phyloP scores from a whole-genome alignment of 1,140 invertebrate species.

The Sminthurides bifidus region DNA sequence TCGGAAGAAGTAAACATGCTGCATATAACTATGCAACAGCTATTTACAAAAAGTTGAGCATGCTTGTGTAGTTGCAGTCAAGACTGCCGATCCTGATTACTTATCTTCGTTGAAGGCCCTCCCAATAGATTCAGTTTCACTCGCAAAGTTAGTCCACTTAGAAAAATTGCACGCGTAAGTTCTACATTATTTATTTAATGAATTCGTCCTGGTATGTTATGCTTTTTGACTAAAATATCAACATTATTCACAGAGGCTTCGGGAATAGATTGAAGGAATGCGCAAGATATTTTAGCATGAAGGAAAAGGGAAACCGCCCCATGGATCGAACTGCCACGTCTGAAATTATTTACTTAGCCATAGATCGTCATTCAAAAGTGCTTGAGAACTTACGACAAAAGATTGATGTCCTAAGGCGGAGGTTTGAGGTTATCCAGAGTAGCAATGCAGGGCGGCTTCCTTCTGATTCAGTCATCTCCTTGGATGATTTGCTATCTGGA shows the following conservation, averaged over 20 bases:
- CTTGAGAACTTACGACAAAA: not conserved
- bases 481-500: conserved; percentile 3
- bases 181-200: not conserved
- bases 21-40: not conserved
- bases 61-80: not conserved
- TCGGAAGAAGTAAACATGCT: not conserved
- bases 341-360: not conserved
- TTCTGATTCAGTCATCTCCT: not conserved
- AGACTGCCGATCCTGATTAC: not conserved
- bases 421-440: not conserved
- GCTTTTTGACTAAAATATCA: not conserved
- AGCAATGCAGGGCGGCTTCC: not conserved
- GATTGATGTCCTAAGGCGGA: not conserved
- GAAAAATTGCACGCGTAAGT: not conserved
- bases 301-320: no score
- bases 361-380: not conserved
- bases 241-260: not conserved
- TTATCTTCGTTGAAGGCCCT: not conserved
- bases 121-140: not conserved
- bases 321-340: not conserved
- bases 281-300: no score
- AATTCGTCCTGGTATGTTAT: not conserved
- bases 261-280: not conserved
- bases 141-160: not conserved
- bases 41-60: conserved; percentile 1